Conservation (phyloP, 2,888 invertebrate genomes). For the Drosophila testacea region DNA sequence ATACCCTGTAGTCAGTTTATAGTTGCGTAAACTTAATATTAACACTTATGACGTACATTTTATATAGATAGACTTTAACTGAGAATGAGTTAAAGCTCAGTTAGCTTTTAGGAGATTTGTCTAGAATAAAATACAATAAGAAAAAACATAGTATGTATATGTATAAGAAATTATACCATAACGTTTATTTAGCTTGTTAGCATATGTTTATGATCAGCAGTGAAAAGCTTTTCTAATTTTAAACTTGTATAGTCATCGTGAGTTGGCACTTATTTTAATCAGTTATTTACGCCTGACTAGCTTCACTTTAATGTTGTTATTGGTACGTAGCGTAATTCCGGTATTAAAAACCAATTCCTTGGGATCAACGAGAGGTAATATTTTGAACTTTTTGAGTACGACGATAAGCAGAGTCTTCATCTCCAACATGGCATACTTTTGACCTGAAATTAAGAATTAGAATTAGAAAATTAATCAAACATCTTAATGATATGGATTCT, state of each 20-base stretch:
- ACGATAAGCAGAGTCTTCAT: constrained; percentile 74
- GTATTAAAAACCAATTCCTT: constrained; percentile 43
- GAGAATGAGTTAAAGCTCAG: too few species aligned
- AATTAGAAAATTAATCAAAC: not conserved
- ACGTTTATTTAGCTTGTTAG: not conserved
- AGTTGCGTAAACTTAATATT: too few species aligned
- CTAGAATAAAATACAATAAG: too few species aligned
- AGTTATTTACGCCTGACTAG: constrained; percentile 42
- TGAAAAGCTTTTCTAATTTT: not conserved
- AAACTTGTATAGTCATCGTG: not conserved
- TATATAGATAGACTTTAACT: too few species aligned
- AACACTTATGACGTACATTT: too few species aligned
- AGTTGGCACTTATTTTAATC: not conserved
- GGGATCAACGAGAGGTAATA: constrained; percentile 53
- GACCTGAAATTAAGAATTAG: constrained; percentile 37
- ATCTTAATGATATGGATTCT: not conserved
- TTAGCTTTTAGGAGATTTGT: too few species aligned
- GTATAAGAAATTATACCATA: too few species aligned
- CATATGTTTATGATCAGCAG: not conserved
- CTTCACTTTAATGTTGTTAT: constrained; percentile 57
- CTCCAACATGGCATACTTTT: constrained; percentile 80
- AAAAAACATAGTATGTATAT: too few species aligned
- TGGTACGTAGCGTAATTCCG: constrained; percentile 52
- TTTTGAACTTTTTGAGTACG: constrained; percentile 64
- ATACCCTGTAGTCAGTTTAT: too few species aligned